A percentile compares a stretch with the other conserved stretches of the same genome.
Evolutionary conservation across 1,140 invertebrate species (phyloP).

Genomic region (Pseudomyrmex flavicornis): DNA sequence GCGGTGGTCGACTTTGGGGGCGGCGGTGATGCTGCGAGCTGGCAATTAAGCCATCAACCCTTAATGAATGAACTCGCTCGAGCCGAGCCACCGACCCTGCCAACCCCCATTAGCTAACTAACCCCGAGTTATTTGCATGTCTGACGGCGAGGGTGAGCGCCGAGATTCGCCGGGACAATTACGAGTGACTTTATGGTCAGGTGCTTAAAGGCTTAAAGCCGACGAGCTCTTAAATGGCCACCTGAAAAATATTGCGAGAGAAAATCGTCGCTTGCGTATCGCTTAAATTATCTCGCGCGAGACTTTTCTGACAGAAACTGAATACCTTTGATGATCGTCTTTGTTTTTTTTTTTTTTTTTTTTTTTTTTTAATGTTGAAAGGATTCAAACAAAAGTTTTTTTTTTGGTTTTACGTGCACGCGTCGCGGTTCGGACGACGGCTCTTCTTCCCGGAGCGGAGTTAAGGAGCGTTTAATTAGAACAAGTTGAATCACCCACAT

Average conservation of each 20-base stretch:
- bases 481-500: conserved; percentile 24
- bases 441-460: conserved; percentile 68
- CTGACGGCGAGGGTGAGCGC: conserved; percentile 79
- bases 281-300: background rate
- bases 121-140: conserved; percentile 85
- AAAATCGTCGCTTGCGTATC: background rate
- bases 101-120: conserved; percentile 85
- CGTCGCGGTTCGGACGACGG: conserved; percentile 19
- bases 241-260: background rate
- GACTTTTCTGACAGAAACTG: background rate
- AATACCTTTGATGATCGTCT: too few relatives aligned
- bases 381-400: background rate
- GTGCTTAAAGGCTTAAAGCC: conserved; percentile 84
- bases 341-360: too few relatives aligned
- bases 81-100: conserved; percentile 73
- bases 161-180: conserved; percentile 84
- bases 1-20: conserved; percentile 64
- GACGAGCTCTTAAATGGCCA: conserved; percentile 77
- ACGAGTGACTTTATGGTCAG: conserved; percentile 83
- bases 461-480: conserved; percentile 78
- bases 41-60: conserved; percentile 85
- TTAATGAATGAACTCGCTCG: conserved; percentile 84
- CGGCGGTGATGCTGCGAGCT: conserved; percentile 81
- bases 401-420: background rate
- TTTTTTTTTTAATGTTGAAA: background rate